phyloP scores from a whole-genome alignment of 2,888 invertebrate species.

The Itoplectis maculator region DNA sequence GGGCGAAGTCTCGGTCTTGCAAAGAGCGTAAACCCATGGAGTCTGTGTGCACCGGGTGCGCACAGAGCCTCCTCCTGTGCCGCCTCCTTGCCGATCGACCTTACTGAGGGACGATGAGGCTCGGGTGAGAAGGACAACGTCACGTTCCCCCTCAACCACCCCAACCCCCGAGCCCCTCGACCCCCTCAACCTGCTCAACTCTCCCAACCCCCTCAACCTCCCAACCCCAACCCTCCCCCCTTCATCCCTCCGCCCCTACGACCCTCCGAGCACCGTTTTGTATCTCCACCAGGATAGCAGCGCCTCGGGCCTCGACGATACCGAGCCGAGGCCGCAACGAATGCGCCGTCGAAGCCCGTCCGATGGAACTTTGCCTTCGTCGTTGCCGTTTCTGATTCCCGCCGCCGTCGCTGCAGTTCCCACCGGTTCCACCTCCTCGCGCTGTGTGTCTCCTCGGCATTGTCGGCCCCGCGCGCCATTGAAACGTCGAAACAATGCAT shows the following conservation, averaged over 20 bases:
- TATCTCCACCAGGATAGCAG: constrained; percentile 45
- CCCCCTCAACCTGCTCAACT: no score
- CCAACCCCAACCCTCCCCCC: no score
- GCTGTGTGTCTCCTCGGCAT: constrained; percentile 68
- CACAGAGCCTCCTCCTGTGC: neutral
- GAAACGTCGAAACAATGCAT: constrained; percentile 80
- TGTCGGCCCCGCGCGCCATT: constrained; percentile 67
- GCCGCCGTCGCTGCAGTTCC: constrained; percentile 9
- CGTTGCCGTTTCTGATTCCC: constrained; percentile 38
- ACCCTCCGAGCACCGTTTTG: neutral
- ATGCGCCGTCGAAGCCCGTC: constrained; percentile 36
- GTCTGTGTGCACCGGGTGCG: neutral
- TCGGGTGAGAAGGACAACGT: constrained; percentile 2
- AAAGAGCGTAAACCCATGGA: constrained; percentile 19
- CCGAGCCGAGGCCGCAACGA: constrained; percentile 58
- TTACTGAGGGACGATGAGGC: neutral
- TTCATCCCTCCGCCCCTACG: neutral
- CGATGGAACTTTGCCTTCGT: constrained; percentile 46
- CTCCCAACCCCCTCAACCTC: no score
- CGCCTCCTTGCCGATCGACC: constrained; percentile 2
- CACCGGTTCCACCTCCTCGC: constrained; percentile 52
- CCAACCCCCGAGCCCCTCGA: no score
- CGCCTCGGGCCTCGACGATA: constrained; percentile 56
- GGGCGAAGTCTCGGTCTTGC: neutral
- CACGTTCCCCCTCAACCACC: neutral